Percentiles rank a stretch among this genome's conserved stretches.
phyloP scores from a whole-genome alignment of 2,888 invertebrate genomes.

The Campoletis raptor region DNA sequence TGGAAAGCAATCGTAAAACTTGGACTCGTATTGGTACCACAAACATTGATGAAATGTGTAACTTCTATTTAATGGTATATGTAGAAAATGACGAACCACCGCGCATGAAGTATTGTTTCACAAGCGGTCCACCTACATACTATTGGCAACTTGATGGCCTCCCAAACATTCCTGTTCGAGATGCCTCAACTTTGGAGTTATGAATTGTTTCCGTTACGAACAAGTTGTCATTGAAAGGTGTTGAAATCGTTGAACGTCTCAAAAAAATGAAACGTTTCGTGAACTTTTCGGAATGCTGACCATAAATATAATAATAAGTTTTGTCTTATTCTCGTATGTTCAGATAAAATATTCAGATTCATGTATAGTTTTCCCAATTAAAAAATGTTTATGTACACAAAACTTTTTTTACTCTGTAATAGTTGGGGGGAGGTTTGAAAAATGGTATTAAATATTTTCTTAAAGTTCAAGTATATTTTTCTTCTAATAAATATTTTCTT shows the following conservation, averaged over 20 bases:
- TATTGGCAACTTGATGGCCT: constrained; percentile 91
- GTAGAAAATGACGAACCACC: constrained; percentile 91
- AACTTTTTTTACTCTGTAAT: too few relatives aligned
- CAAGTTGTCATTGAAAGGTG: not conserved
- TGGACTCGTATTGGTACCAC: constrained; percentile 92
- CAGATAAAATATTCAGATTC: not conserved
- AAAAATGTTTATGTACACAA: too few relatives aligned
- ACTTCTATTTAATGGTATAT: constrained; percentile 98
- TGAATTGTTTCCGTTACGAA: not conserved
- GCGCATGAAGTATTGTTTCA: constrained; percentile 93
- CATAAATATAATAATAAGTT: not conserved
- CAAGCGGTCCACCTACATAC: constrained; percentile 93
- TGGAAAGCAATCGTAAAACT: constrained; percentile 90
- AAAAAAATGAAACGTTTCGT: not conserved
- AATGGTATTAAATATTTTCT: too few relatives aligned
- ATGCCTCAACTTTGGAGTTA: constrained; percentile 87
- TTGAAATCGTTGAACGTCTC: not conserved
- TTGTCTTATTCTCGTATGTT: not conserved
- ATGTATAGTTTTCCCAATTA: too few relatives aligned
- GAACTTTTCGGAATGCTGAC: not conserved
- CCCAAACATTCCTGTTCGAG: constrained; percentile 91
- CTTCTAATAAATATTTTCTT: too few relatives aligned
- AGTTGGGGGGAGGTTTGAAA: too few relatives aligned
- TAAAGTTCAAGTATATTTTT: too few relatives aligned
- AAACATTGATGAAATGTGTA: constrained; percentile 97